Evolutionary conservation across 2,888 invertebrate species (phyloP).

Genomic region (Nudaria mundana): DNA sequence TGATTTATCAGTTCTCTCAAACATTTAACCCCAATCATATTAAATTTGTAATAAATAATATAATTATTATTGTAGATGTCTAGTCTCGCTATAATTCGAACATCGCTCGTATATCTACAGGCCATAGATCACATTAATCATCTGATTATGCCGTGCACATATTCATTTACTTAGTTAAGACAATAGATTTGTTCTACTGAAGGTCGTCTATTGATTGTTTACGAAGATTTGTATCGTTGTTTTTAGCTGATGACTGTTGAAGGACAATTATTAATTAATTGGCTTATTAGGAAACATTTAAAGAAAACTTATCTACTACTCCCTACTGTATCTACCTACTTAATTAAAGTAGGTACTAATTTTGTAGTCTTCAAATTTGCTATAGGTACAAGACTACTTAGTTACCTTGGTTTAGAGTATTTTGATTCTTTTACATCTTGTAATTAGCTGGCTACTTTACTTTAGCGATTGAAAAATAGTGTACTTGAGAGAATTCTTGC

Average conservation of each 20-base stretch:
- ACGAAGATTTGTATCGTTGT: conserved; percentile 11
- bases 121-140: conserved; percentile 37
- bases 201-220: conserved; percentile 19
- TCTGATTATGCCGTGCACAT: conserved; percentile 27
- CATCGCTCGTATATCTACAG: conserved; percentile 22
- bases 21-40: neutral
- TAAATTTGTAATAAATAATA: neutral
- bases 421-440: no score
- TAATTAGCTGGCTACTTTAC: no score
- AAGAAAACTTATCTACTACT: no score
- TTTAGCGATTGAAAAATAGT: no score
- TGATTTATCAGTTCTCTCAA: neutral
- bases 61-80: conserved; percentile 22
- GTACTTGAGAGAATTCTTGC: no score
- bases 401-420: no score
- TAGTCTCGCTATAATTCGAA: conserved; percentile 20
- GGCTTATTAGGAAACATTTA: neutral
- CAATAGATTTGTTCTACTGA: conserved; percentile 30
- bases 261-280: conserved; percentile 1
- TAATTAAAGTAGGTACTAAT: no score
- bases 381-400: no score
- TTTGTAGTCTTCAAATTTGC: no score
- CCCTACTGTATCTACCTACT: no score
- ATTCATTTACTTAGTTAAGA: conserved; percentile 30
- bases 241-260: conserved; percentile 5